Percentiles rank a stretch among this genome's conserved stretches.
Evolutionary conservation across 2,888 invertebrate species (phyloP).

Genomic region (Agonopterix subpropinquella): DNA sequence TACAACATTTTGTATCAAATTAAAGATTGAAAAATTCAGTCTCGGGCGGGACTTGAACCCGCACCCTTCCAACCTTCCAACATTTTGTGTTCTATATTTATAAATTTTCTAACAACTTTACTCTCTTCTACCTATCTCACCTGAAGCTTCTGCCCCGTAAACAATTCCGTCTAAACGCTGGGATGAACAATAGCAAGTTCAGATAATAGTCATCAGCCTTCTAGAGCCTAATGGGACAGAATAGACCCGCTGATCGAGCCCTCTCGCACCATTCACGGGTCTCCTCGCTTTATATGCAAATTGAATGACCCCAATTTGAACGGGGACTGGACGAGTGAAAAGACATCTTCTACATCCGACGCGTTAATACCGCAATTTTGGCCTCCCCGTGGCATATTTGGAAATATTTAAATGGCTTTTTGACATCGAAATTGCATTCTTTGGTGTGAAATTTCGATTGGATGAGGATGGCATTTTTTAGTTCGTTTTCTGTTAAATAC

Average conservation of each 20-base stretch:
- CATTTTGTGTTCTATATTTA: no score
- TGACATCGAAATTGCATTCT: slow-evolving; percentile 5
- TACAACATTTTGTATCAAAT: no score
- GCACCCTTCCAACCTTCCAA: no score
- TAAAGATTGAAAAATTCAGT: no score
- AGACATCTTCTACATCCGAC: slow-evolving; percentile 46
- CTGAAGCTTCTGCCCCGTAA: no score
- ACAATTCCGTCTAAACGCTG: no score
- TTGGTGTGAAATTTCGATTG: not conserved
- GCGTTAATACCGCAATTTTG: slow-evolving; percentile 34
- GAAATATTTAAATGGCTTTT: slow-evolving; percentile 13
- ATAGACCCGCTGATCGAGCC: slow-evolving; percentile 14
- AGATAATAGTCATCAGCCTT: slow-evolving; percentile 11
- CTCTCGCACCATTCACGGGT: slow-evolving; percentile 46
- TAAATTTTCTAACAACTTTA: no score
- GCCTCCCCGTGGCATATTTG: slow-evolving; percentile 28
- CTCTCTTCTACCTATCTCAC: no score
- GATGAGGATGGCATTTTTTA: no score
- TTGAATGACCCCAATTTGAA: slow-evolving; percentile 61
- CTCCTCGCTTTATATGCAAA: slow-evolving; percentile 61
- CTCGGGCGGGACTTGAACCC: no score
- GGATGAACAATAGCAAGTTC: not conserved
- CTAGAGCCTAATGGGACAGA: slow-evolving; percentile 7
- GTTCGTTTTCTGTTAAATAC: no score
- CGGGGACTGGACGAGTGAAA: slow-evolving; percentile 25